Evolutionary conservation across 2,888 invertebrate genomes (phyloP).

Genomic region (Ashinkailepas kermadecensis): DNA sequence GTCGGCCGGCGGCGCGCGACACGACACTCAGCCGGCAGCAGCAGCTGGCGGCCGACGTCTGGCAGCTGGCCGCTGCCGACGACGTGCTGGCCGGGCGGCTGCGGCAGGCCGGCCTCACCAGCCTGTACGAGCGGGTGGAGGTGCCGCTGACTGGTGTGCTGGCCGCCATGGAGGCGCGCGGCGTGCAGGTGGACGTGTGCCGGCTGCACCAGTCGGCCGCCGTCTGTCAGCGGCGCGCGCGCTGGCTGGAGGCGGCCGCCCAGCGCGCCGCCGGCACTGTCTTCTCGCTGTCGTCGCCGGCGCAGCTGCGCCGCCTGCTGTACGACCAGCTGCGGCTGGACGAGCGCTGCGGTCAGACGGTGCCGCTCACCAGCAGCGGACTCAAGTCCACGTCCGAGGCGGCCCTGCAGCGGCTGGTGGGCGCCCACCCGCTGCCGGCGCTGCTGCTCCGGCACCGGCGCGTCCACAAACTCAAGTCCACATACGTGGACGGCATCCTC

Average conservation of each 20-base stretch:
- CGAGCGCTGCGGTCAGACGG: background rate
- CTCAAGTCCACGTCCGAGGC: slow-evolving; percentile 30
- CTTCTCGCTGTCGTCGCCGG: slow-evolving; percentile 28
- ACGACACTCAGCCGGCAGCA: background rate
- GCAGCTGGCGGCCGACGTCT: slow-evolving; percentile 12
- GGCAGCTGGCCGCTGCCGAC: slow-evolving; percentile 3
- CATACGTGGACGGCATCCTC: slow-evolving; percentile 30
- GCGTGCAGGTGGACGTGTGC: slow-evolving; percentile 28
- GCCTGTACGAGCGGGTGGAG: slow-evolving; percentile 16
- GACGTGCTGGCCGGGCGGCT: background rate
- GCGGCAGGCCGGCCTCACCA: background rate
- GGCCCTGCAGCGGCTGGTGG: slow-evolving; percentile 27
- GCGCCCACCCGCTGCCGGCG: slow-evolving; percentile 27
- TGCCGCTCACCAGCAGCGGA: slow-evolving; percentile 28
- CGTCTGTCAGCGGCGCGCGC: slow-evolving; percentile 23
- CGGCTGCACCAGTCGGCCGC: slow-evolving; percentile 26
- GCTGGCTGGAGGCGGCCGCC: slow-evolving; percentile 28
- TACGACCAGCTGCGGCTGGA: slow-evolving; percentile 30
- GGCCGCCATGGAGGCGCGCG: slow-evolving; percentile 30
- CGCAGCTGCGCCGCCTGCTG: slow-evolving; percentile 30
- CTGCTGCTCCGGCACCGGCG: slow-evolving; percentile 29
- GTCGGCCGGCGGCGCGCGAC: slow-evolving; percentile 5
- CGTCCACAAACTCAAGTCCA: slow-evolving; percentile 30
- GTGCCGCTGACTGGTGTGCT: background rate
- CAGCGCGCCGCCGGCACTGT: slow-evolving; percentile 27